Evolutionary conservation across 1,140 invertebrate species (phyloP), one percentile per base, ranked within the genome.

Genomic region (Drosophila aff.): DNA sequence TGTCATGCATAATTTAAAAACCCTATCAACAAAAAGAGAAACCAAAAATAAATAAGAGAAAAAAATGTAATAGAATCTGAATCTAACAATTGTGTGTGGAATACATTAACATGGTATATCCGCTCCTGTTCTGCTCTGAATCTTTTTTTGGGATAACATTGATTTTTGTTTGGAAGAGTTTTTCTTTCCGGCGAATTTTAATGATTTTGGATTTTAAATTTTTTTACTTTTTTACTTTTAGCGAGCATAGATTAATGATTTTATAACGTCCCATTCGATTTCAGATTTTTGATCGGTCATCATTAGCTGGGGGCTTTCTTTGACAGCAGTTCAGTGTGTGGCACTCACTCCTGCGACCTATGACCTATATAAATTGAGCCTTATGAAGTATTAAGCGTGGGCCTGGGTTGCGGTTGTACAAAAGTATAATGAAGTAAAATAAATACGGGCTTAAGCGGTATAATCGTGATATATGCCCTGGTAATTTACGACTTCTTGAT

Each of bases 391-490:
- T 41, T 40, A 41, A 59, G 21, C 28, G 58, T 21, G 71, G 41
- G 63, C 40, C 46, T 38, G 40, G 47, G 53, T 13, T 52, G 46
- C 23, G 49, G 47, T 50, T 58, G 38, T 50, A 46, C 47, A 55
- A 28, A 55, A 72, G 49, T 72, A 89, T 84, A 89, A 89, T 84
- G 69, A 89, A 84, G 84, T 87, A 81, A 89, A 84, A 89, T 84
- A 89, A 89, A 90, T 84, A 79, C 65, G 63, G 82, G 61, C 72
- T 76, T 85, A 79, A 83, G 81, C 64, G 77, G 46, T 77, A 79
- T 90, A 90, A 90, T 90, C 81, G 82, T 82, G 85, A 90, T 90
- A 90, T 90, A 90, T 85, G 76, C 65, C 68, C 76, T 81, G 84
- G 84, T 69, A 89, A 87, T 87, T 87, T 87, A 87, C 84, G 81